A percentile compares a stretch with the other conserved stretches of the same genome.
Evolutionary conservation across 1,140 invertebrate species (phyloP).

Genomic region (Zelostemma sp.): DNA sequence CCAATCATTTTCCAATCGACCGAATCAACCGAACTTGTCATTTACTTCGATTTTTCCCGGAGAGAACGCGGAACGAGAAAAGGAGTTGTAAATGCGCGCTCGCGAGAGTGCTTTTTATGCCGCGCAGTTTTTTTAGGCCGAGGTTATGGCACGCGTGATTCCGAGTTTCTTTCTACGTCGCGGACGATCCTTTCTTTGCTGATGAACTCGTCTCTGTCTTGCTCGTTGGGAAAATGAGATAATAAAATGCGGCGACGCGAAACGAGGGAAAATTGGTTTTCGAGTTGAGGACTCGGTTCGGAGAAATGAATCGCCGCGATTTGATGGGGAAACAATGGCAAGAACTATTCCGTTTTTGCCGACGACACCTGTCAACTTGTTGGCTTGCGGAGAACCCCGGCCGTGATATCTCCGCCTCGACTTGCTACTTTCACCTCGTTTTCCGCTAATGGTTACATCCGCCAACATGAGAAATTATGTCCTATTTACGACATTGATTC

Average conservation of each 20-base stretch:
- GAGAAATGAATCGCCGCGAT: too few relatives aligned
- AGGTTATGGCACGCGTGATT: constrained; percentile 42
- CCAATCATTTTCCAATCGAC: constrained; percentile 12
- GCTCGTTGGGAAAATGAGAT: too few relatives aligned
- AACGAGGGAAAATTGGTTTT: too few relatives aligned
- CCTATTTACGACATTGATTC: constrained; percentile 39
- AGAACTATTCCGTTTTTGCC: constrained; percentile 10
- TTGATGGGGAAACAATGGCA: too few relatives aligned
- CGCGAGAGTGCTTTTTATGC: constrained; percentile 25
- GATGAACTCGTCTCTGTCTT: constrained; percentile 19
- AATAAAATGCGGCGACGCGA: too few relatives aligned
- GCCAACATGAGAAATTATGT: constrained; percentile 44
- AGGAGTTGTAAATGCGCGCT: constrained; percentile 23
- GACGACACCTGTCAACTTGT: constrained; percentile 40
- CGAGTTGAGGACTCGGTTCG: too few relatives aligned
- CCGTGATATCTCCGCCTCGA: constrained; percentile 37
- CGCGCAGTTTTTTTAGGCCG: constrained; percentile 42
- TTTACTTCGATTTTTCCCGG: too few relatives aligned
- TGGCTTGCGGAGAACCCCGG: constrained; percentile 24
- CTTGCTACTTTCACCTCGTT: constrained; percentile 45
- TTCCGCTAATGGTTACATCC: constrained; percentile 49
- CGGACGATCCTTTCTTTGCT: constrained; percentile 36
- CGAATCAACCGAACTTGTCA: too few relatives aligned
- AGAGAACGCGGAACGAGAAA: too few relatives aligned
- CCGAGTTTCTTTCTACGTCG: constrained; percentile 36